phyloP scores from a whole-genome alignment of 1,140 invertebrate species.

The Helicoverpa zea region DNA sequence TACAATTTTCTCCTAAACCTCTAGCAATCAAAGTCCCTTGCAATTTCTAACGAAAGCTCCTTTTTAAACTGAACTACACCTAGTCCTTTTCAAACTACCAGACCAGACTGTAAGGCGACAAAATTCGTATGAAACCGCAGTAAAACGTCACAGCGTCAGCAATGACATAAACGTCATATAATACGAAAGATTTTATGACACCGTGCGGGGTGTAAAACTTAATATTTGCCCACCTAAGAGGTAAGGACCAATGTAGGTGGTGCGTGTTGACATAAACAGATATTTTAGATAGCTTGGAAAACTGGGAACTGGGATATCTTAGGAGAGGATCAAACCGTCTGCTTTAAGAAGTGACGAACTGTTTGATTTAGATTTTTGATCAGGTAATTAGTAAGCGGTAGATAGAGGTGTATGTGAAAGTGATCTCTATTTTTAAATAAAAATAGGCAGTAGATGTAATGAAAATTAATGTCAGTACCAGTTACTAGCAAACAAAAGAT shows the following conservation, averaged over 20 bases:
- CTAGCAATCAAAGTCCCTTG: no score
- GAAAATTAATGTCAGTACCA: no score
- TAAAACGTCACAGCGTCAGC: constrained; percentile 5
- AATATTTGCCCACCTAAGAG: constrained; percentile 13
- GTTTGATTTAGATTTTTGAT: no score
- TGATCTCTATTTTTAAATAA: no score
- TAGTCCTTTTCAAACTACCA: no score
- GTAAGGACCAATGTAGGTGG: background rate
- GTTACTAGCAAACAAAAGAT: no score
- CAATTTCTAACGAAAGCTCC: no score
- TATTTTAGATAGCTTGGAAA: background rate
- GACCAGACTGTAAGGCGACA: background rate
- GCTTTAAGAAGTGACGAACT: background rate
- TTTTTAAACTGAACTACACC: no score
- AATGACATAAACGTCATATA: constrained; percentile 22
- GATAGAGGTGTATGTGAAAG: no score
- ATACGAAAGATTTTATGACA: constrained; percentile 11
- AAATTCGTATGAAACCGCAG: background rate
- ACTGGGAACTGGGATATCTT: background rate
- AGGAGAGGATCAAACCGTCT: background rate
- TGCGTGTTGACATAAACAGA: constrained; percentile 4
- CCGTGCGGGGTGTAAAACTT: constrained; percentile 9
- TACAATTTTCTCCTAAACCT: no score
- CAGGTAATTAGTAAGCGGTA: no score
- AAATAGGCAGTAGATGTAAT: no score